Conservation (phyloP, 2,797 vertebrate species). For the Coilia nasus region DNA sequence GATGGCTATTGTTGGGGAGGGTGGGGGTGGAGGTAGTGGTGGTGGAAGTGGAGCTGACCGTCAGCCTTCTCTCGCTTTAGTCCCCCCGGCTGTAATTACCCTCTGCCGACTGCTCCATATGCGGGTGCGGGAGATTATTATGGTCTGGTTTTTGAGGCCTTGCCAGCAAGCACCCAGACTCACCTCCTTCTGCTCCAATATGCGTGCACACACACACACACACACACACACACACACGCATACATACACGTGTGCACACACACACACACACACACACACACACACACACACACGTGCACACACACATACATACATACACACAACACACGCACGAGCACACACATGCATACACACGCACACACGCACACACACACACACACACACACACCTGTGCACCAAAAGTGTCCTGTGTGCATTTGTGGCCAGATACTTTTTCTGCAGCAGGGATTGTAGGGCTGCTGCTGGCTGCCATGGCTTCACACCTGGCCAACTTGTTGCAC, state of each 20-base stretch:
- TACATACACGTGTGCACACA: neutral
- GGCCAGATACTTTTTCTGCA: neutral
- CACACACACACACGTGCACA: no score
- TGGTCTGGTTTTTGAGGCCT: constrained; percentile 6
- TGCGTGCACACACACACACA: neutral
- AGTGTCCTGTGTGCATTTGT: neutral
- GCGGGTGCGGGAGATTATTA: neutral
- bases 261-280: neutral
- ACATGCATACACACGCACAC: neutral
- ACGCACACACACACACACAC: neutral
- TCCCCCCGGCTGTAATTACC: constrained; percentile 14
- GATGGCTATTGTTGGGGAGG: neutral
- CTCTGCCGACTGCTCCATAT: constrained; percentile 1
- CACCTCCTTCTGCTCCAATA: neutral
- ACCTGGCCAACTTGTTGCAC: constrained; percentile 1
- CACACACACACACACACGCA: neutral
- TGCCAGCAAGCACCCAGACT: neutral
- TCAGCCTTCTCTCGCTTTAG: neutral
- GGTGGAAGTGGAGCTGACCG: neutral
- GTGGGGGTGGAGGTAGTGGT: no score
- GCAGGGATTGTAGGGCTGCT: neutral
- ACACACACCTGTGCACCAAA: neutral
- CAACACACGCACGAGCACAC: neutral
- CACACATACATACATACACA: neutral
- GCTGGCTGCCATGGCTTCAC: neutral